A percentile compares a stretch with the other conserved stretches of the same genome.
phyloP scores from a whole-genome alignment of 2,113 vertebrate species.

The Pluvianellus socialis region DNA sequence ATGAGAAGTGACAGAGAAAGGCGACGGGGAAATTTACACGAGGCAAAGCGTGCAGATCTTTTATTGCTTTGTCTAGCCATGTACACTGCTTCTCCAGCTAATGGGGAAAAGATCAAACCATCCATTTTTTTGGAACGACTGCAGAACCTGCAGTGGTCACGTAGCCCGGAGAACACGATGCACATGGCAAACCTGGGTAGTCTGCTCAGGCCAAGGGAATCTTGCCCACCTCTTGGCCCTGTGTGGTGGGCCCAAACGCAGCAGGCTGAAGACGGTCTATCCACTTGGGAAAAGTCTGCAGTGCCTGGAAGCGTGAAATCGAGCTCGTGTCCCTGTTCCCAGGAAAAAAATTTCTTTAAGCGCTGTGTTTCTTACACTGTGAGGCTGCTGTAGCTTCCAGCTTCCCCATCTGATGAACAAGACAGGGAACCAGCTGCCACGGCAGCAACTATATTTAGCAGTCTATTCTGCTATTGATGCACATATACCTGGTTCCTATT shows the following conservation, averaged over 20 bases:
- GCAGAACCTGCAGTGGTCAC: not conserved
- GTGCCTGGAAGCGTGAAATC: not conserved
- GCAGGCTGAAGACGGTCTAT: not conserved
- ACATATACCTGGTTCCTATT: conserved; percentile 17
- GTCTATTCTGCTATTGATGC: conserved; percentile 25
- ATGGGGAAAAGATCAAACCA: not conserved
- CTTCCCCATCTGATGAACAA: not conserved
- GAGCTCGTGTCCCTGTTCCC: not conserved
- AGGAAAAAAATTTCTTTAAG: not conserved
- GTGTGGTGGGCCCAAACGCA: not conserved
- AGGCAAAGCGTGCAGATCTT: not conserved
- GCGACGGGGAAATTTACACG: not conserved
- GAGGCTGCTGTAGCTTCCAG: not conserved
- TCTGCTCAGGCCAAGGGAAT: not conserved
- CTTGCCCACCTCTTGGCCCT: fast-evolving
- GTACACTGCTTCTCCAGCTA: not conserved
- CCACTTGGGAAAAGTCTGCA: not conserved
- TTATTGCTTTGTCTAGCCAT: not conserved
- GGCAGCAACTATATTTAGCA: conserved; percentile 51
- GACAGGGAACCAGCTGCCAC: not conserved
- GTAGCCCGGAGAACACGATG: not conserved
- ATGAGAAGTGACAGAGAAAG: not conserved
- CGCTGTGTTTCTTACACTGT: not conserved
- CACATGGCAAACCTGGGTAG: not conserved
- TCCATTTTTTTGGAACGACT: not conserved